These are phyloP conservation scores for Phacellophora camtschatica DNA, from an alignment of 30 jellyfish, hydroid and myxozoan genomes.

Conservation along the genomic window DNA sequence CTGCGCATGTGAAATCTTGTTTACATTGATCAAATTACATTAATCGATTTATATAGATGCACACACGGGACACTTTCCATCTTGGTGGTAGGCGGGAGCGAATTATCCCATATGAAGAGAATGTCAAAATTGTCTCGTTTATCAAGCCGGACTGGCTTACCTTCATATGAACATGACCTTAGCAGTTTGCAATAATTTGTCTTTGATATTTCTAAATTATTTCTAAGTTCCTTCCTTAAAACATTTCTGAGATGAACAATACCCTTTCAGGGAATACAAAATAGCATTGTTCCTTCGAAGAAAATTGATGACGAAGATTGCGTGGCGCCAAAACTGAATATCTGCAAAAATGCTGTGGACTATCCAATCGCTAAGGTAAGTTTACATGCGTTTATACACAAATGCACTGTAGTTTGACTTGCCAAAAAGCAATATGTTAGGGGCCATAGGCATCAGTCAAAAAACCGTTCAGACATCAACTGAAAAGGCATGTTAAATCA, in stretches of 20 bases:
- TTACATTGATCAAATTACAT: no score
- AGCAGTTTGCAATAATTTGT: not conserved
- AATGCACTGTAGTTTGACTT: no score
- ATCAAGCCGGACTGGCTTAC: not conserved
- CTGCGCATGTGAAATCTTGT: no score
- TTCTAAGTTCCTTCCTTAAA: no score
- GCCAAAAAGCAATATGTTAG: no score
- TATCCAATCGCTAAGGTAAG: constrained; percentile 52
- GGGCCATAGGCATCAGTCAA: no score
- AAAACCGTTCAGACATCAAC: no score
- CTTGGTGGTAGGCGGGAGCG: no score
- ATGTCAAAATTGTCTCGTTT: not conserved
- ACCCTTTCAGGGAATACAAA: not conserved
- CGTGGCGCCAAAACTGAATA: constrained; percentile 19
- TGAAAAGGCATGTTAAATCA: no score
- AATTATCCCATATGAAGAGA: no score
- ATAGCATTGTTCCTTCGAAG: not conserved
- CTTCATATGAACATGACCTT: not conserved
- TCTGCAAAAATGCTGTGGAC: constrained; percentile 34
- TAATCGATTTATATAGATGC: no score
- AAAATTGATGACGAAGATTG: constrained; percentile 5
- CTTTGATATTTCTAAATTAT: not conserved
- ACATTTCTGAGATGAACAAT: not conserved
- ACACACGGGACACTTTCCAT: no score
- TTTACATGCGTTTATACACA: not conserved